phyloP scores from a whole-genome alignment of 2,888 invertebrate species.

The Pediacus dermestoides region DNA sequence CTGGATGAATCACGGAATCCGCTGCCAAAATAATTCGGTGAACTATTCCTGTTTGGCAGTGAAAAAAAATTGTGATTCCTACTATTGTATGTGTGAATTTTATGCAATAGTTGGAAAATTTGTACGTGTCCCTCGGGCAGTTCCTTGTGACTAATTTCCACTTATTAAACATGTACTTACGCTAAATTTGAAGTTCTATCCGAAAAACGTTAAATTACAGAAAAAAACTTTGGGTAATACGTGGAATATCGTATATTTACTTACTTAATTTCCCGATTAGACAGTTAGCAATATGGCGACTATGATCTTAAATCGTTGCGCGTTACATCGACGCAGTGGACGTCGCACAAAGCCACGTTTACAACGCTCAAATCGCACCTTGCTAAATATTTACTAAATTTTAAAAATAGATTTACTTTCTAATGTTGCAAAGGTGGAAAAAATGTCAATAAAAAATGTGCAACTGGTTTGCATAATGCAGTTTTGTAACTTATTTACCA shows the following conservation, averaged over 20 bases:
- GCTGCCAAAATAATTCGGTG: too few relatives aligned
- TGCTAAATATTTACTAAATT: too few relatives aligned
- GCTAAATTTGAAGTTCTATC: slow-evolving; percentile 29
- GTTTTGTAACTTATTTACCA: neutral
- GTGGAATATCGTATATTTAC: slow-evolving; percentile 46
- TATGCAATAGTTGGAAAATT: slow-evolving; percentile 42
- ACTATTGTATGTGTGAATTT: slow-evolving; percentile 40
- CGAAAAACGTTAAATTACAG: slow-evolving; percentile 20
- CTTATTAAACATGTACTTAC: slow-evolving; percentile 36
- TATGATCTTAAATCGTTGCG: slow-evolving; percentile 42
- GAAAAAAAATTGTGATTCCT: too few relatives aligned
- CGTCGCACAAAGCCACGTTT: slow-evolving; percentile 20
- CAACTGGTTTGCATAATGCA: slow-evolving; percentile 14
- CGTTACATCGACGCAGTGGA: slow-evolving; percentile 31
- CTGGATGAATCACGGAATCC: too few relatives aligned
- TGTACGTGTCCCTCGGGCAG: slow-evolving; percentile 23
- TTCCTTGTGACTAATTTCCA: slow-evolving; percentile 1
- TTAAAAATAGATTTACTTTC: slow-evolving; percentile 30
- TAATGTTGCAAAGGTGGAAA: slow-evolving; percentile 20
- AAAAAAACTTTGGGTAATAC: slow-evolving; percentile 28
- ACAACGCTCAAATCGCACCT: too few relatives aligned
- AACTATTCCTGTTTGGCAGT: too few relatives aligned
- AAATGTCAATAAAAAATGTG: slow-evolving; percentile 10
- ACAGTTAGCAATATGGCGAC: slow-evolving; percentile 53
- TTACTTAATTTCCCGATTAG: slow-evolving; percentile 51